Evolutionary conservation across 2,797 vertebrate genomes (phyloP), one percentile per base, ranked within the genome.

Genomic region (Erpetoichthys calabaricus): DNA sequence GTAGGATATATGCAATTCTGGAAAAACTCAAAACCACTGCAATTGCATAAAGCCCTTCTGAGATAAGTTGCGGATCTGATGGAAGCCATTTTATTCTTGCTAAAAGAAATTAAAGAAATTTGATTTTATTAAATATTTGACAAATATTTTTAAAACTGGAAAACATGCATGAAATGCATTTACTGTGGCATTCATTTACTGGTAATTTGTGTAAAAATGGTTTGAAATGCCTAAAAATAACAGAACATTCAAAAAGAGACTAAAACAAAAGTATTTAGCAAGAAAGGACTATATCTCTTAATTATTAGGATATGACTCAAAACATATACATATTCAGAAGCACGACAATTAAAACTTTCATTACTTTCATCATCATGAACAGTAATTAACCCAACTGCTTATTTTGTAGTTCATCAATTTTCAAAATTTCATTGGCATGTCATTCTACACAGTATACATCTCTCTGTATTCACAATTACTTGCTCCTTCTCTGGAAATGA

Each of bases 1-100:
- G 95, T 56, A 99, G 84, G 70, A 99, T 99, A 75, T 99, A 99
- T 7, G 93, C 96, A 5, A 99, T 99, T 65, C 95, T 84, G 54
- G 95, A 98, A 78, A 99, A 99, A 75, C 96, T 99, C 69, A 99
- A 75, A 63, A 99, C 96, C 57, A 99, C 94, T 0, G 96, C 96
- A 8, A 99, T 91, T 0, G 96, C 90, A 53, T 98, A 99, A 58
- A 99, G 83, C 57, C 92, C 95, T 82, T 99, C 96, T 1, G 95
- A 99, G 62, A 96, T 88, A 57, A 99, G 86, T 76, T 99, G 96
- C 58, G 95, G 96, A 67, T 99, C 96, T 1, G 94, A 95, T 0
- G 96, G 90, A 69, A 93, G 65, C 96, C 96, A 99, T 66, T 88
- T 62, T 62, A 91, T 86, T 55, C 96, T 91, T 59, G 94, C 96